Evolutionary conservation across 2,113 vertebrate genomes (phyloP).

Genomic region (Fregata magnificens): DNA sequence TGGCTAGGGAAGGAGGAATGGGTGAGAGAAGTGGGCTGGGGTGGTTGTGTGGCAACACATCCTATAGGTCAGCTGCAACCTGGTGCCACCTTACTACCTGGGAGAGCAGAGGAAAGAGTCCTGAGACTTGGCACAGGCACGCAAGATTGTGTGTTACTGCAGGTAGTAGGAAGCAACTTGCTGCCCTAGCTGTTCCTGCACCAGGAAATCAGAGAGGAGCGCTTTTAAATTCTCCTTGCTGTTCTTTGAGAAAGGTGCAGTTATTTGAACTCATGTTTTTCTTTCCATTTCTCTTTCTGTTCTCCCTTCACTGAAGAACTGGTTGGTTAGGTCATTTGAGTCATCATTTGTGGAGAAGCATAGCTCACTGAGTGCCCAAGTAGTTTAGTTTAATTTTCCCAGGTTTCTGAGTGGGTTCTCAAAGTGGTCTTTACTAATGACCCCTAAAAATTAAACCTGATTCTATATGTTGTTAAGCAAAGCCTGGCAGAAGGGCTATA

Average conservation of each 20-base stretch:
- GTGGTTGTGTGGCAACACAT: not conserved
- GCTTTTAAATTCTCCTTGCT: not conserved
- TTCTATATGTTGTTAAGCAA: not conserved
- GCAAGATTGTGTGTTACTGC: not conserved
- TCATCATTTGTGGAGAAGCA: not conserved
- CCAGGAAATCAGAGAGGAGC: not conserved
- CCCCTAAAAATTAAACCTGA: not conserved
- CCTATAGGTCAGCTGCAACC: not conserved
- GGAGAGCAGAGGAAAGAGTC: not conserved
- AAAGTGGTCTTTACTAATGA: slow-evolving; percentile 20
- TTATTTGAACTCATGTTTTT: not conserved
- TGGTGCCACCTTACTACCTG: not conserved
- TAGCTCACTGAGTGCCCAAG: slow-evolving; percentile 13
- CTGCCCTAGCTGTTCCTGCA: not conserved
- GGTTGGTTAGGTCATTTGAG: not conserved
- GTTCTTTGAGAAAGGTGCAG: not conserved
- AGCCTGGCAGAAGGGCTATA: not conserved
- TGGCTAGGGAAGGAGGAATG: not conserved
- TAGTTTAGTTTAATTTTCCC: slow-evolving; percentile 24
- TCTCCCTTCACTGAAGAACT: not conserved
- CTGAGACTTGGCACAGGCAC: not conserved
- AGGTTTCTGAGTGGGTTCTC: not conserved
- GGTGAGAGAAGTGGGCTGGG: not conserved
- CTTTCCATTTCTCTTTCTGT: not conserved
- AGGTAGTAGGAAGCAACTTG: not conserved